Base-by-base conservation (phyloP, 2,888 invertebrate species). In the Xestia xanthographa region DNA sequence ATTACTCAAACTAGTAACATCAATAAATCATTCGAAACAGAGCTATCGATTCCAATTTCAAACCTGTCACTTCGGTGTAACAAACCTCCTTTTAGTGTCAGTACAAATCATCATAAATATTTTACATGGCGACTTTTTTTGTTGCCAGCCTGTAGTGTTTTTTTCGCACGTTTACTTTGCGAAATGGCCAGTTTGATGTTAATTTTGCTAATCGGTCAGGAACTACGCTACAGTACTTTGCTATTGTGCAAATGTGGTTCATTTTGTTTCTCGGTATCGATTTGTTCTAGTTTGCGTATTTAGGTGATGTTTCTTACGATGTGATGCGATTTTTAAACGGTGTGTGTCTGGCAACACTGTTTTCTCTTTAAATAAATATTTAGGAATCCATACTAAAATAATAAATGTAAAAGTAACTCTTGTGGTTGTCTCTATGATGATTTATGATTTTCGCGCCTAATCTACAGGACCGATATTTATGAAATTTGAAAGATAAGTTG, bases 141-240 rank as follows among this genome's bases (percentile, higher is more conserved):
- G 41, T 71, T 48, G 76, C 8, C 14, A 6, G 69, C n/a, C 38
- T 63, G 62, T n/a, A 11, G 3, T 63, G 41, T 26, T 29, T 56
- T 72, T 72, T 82, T 66, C 50, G 56, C 9, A 56, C 17, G 67
- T 69, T 77, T 69, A 72, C 0, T 20, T 86, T 86, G 41, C 38
- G 82, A 53, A 83, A 86, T 56, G 14, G 63, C 48, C 41, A 26
- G 53, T 65, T 65, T 75, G 70, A 85, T 86, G 86, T 76, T 85
- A 83, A 82, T 87, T 78, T 65, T 38, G 65, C 53, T 83, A 83
- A 87, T 77, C 78, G 77, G 45, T 77, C 80, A 84, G 88, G 84
- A 87, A 83, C 66, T 75, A 65, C 60, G 89, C 80, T 81, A 86
- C 77, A 56, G 65, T 68, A 68, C 58, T 17, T 72, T 53, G n/a